Conservation (phyloP, 2,113 vertebrate genomes). For the Ciconia maguari region DNA sequence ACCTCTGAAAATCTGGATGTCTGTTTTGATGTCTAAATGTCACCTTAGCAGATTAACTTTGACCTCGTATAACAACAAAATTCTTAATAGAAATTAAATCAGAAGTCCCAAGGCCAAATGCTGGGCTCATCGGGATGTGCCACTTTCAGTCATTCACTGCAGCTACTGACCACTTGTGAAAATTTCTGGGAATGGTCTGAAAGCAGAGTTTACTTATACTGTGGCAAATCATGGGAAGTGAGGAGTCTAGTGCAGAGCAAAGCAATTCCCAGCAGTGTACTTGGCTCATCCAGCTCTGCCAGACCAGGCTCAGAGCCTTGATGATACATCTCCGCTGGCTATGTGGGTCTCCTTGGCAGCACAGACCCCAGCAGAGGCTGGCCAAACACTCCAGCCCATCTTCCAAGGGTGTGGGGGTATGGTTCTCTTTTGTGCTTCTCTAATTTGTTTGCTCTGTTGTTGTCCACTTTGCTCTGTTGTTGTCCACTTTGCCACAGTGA, state of each 20-base stretch:
- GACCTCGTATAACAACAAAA: neutral
- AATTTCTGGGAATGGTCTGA: neutral
- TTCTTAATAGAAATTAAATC: neutral
- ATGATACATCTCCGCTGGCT: neutral
- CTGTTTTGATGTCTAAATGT: neutral
- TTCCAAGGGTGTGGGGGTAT: neutral
- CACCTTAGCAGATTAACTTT: neutral
- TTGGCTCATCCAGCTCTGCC: neutral
- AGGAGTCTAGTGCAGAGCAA: neutral
- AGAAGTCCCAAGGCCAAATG: neutral
- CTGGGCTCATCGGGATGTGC: neutral
- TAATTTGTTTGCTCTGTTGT: neutral
- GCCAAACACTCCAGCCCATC: neutral
- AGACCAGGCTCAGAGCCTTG: neutral
- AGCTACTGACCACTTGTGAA: neutral
- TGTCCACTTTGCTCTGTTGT: neutral
- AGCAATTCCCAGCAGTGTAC: neutral
- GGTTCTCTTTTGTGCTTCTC: neutral
- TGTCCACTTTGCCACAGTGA: neutral
- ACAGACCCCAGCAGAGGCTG: neutral
- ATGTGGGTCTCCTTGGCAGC: neutral
- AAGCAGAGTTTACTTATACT: neutral
- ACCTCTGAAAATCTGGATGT: neutral
- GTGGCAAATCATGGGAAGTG: neutral
- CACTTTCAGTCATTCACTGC: neutral